phyloP scores from a whole-genome alignment of 2,113 vertebrate species.

The Sander lucioperca region DNA sequence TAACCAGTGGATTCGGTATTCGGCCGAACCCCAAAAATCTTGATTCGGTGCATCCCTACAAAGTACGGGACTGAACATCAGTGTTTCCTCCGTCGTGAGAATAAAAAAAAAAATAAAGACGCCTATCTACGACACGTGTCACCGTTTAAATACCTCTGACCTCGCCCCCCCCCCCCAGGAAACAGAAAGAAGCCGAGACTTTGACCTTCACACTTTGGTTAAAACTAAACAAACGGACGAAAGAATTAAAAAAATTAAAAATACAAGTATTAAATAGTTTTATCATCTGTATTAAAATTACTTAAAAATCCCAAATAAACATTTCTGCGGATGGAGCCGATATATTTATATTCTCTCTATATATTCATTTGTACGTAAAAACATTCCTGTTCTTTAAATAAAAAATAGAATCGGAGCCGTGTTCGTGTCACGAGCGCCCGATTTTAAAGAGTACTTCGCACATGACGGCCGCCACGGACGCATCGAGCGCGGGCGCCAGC shows the following conservation, averaged over 20 bases:
- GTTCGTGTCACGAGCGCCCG: slow-evolving; percentile 93
- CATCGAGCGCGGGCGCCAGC: slow-evolving; percentile 92
- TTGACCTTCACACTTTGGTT: slow-evolving; percentile 81
- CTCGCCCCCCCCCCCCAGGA: slow-evolving; percentile 61
- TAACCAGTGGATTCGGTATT: too few species aligned
- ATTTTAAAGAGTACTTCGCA: slow-evolving; percentile 96
- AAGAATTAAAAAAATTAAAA: slow-evolving; percentile 86
- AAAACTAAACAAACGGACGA: slow-evolving; percentile 72
- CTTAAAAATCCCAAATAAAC: slow-evolving; percentile 93
- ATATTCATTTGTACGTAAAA: slow-evolving; percentile 79
- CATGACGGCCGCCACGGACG: slow-evolving; percentile 91
- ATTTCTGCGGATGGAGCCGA: slow-evolving; percentile 87
- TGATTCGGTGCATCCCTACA: too few species aligned
- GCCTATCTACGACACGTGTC: slow-evolving; percentile 87
- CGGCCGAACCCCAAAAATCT: too few species aligned
- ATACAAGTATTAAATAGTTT: slow-evolving; percentile 92
- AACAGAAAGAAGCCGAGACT: slow-evolving; percentile 36
- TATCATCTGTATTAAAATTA: slow-evolving; percentile 88
- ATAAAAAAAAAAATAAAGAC: slow-evolving; percentile 43
- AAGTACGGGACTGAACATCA: slow-evolving; percentile 24
- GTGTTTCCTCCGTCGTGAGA: slow-evolving; percentile 54
- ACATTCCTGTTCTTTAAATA: slow-evolving; percentile 84
- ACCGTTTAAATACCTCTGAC: slow-evolving; percentile 86
- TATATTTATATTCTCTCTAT: slow-evolving; percentile 56
- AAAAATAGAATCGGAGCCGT: slow-evolving; percentile 91